These are phyloP conservation scores for Melanaphis sacchari DNA, from an alignment of 1,140 invertebrate genomes.

Conservation along the genomic window DNA sequence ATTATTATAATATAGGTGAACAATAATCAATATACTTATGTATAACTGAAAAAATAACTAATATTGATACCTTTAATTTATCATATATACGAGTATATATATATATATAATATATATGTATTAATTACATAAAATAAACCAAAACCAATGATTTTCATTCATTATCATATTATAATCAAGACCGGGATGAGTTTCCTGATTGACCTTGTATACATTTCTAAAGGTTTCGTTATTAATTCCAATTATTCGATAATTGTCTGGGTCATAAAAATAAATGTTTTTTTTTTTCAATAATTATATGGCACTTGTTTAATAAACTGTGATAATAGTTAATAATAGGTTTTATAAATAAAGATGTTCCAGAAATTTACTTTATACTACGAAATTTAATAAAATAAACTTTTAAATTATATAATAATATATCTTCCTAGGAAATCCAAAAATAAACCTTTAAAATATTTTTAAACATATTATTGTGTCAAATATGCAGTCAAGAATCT, in stretches of 20 bases:
- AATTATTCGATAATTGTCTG: background rate
- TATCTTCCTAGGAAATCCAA: background rate
- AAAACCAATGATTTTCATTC: too few relatives aligned
- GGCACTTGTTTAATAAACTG: background rate
- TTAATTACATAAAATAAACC: background rate
- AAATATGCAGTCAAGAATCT: background rate
- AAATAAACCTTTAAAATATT: background rate
- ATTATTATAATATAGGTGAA: background rate
- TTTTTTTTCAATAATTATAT: background rate
- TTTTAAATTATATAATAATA: background rate
- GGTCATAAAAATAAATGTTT: background rate
- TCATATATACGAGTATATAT: too few relatives aligned
- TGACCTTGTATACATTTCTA: background rate
- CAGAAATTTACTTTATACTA: too few relatives aligned
- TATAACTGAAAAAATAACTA: background rate
- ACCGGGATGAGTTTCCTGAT: too few relatives aligned
- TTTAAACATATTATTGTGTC: too few relatives aligned
- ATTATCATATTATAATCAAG: background rate
- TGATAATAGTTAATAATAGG: background rate
- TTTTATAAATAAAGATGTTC: background rate
- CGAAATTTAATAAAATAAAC: too few relatives aligned
- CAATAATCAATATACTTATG: background rate
- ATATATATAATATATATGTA: background rate
- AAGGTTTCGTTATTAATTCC: background rate
- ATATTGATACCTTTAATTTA: background rate